Evolutionary conservation across 2,797 vertebrate genomes (phyloP).

Genomic region (Takifugu ocellatus): DNA sequence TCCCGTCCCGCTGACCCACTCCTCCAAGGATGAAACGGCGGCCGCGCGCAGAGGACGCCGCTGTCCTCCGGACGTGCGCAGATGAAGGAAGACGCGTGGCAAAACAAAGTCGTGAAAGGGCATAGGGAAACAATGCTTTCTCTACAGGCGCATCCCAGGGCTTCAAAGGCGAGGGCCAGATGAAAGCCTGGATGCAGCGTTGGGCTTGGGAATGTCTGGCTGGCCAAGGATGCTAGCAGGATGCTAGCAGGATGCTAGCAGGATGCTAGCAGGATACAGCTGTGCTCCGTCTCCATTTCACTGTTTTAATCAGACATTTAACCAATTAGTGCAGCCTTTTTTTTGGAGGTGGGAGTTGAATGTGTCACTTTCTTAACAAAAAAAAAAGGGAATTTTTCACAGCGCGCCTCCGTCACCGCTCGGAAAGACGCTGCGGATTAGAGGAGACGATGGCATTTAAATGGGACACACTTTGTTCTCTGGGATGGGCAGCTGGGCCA

Average conservation of each 20-base stretch:
- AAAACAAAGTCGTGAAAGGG: conserved; percentile 50
- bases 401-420: too few species aligned
- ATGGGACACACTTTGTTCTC: conserved; percentile 80
- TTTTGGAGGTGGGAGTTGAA: neutral
- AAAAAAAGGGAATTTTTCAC: too few species aligned
- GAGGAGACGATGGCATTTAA: conserved; percentile 38
- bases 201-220: conserved; percentile 35
- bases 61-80: conserved; percentile 33
- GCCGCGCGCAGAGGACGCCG: conserved; percentile 34
- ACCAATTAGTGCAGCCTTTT: conserved; percentile 14
- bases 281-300: too few species aligned
- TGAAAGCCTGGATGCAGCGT: conserved; percentile 54
- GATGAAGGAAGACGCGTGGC: conserved; percentile 46
- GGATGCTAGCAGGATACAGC: too few species aligned
- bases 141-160: conserved; percentile 34
- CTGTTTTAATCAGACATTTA: neutral
- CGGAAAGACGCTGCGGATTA: neutral
- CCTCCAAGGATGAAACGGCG: conserved; percentile 43
- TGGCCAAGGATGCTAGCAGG: neutral
- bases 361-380: too few species aligned
- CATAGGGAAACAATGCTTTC: conserved; percentile 56
- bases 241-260: too few species aligned
- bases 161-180: conserved; percentile 57
- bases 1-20: conserved; percentile 39
- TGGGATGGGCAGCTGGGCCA: conserved; percentile 69